Evolutionary conservation across 2,797 vertebrate species (phyloP).

Genomic region (Centroberyx gerrardi): DNA sequence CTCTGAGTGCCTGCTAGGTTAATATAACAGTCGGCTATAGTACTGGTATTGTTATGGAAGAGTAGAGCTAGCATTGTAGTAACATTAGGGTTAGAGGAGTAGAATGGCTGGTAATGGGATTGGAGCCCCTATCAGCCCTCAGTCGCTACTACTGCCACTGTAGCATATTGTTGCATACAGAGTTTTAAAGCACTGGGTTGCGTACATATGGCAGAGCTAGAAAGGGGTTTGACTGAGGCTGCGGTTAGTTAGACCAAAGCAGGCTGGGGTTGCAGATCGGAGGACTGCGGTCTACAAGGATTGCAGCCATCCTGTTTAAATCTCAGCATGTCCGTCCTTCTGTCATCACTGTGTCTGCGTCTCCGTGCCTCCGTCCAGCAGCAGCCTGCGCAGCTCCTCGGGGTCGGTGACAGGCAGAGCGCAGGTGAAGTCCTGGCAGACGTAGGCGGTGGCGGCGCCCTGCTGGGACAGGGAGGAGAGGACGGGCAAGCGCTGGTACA

Average conservation of each 20-base stretch:
- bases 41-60: slow-evolving; percentile 30
- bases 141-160: not conserved
- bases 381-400: slow-evolving; percentile 87
- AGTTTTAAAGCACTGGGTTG: not conserved
- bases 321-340: not conserved
- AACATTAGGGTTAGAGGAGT: not conserved
- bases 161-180: not conserved
- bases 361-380: slow-evolving; percentile 73
- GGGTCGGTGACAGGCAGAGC: slow-evolving; percentile 90
- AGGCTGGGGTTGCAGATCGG: not conserved
- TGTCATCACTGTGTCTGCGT: slow-evolving; percentile 12
- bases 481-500: slow-evolving; percentile 87
- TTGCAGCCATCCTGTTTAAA: not conserved
- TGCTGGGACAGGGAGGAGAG: slow-evolving; percentile 87
- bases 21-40: not conserved
- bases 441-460: slow-evolving; percentile 87
- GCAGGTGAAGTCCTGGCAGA: slow-evolving; percentile 92
- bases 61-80: slow-evolving; percentile 1
- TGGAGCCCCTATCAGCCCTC: not conserved
- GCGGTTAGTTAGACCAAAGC: not conserved
- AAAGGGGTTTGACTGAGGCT: not conserved
- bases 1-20: not conserved
- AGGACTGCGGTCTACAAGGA: not conserved
- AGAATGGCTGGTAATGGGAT: no score
- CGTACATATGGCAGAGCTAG: no score